Evolutionary conservation across 2,888 invertebrate species (phyloP), one percentile per base, ranked within the genome.

Genomic region (Silvanus unidentatus): DNA sequence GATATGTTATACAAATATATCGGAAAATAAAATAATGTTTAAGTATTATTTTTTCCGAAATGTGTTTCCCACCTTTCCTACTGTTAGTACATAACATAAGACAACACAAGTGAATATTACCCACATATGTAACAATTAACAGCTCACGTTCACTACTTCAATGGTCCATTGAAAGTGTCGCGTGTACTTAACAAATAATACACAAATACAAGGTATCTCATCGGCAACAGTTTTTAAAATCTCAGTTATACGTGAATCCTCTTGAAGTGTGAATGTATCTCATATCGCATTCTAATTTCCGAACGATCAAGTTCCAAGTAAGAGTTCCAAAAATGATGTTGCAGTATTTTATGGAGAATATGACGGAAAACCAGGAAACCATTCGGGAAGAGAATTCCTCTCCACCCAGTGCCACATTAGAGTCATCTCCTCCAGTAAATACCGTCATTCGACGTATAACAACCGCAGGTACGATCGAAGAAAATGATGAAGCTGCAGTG

Each of bases 401-500:
- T 22, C 22, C 22, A 5, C 4, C 22, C 4, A 22, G 22, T 5
- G 8, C 3, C 22, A 8, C 22, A 5, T 5, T 8, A 32, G 32
- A 12, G n/a, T 12, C 32, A 32, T 32, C 32, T 8, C n/a, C 32
- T 5, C 22, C 56, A n/a, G 43, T 48, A 1, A 37, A 52, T 5
- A 55, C 60, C 5, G 64, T 64, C 13, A 64, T 63, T 22, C 43
- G 56, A 41, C 55, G 65, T 40, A 58, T 69, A 2, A 74, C 73
- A 10, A 59, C 70, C 1, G 63, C 70, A 0, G 72, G 73, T 9
- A 66, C 70, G 3, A 65, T 75, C 3, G 59, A 70, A 6, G 66
- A 69, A 29, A 59, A 57, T 16, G 49, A 54, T 12, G 58, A 59
- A 38, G 59, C 60, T 5, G 50, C 48, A 16, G 40, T 52, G 4